A percentile compares a stretch with the other conserved stretches of the same genome.
Evolutionary conservation across 2,113 vertebrate species (phyloP).

Genomic region (Amblyopsis rosae): DNA sequence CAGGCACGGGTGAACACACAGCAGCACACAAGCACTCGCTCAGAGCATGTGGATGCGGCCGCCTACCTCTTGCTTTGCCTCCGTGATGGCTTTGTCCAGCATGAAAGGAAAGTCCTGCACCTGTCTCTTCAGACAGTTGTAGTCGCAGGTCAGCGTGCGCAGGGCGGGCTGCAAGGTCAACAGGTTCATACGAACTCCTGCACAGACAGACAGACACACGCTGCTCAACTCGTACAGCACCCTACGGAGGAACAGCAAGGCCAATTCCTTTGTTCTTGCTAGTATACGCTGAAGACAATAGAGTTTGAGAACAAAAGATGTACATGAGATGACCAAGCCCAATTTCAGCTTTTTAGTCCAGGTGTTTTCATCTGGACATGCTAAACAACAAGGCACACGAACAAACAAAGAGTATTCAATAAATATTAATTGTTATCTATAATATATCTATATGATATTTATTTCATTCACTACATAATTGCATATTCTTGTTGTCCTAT

Average conservation of each 20-base stretch:
- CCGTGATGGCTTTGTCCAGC: slow-evolving; percentile 85
- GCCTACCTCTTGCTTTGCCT: slow-evolving; percentile 86
- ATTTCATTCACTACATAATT: neutral
- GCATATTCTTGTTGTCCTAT: neutral
- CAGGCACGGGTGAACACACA: neutral
- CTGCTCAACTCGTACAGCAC: too few relatives aligned
- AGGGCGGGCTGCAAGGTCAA: slow-evolving; percentile 91
- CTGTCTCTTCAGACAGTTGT: slow-evolving; percentile 92
- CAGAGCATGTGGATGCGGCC: neutral
- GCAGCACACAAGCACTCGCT: slow-evolving; percentile 6
- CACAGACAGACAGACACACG: neutral
- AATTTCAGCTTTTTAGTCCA: too few relatives aligned
- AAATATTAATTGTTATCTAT: too few relatives aligned
- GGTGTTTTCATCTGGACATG: too few relatives aligned
- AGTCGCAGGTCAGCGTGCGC: slow-evolving; percentile 90
- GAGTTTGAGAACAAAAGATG: too few relatives aligned
- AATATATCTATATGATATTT: too few relatives aligned
- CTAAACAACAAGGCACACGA: too few relatives aligned
- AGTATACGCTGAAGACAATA: too few relatives aligned
- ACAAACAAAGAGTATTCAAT: too few relatives aligned
- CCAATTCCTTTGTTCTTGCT: too few relatives aligned
- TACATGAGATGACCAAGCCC: too few relatives aligned
- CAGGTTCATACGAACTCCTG: slow-evolving; percentile 92
- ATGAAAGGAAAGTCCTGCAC: slow-evolving; percentile 92
- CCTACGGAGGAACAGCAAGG: too few relatives aligned